Base-by-base conservation (phyloP, 2,797 vertebrate species). In the Hybognathus amarus region DNA sequence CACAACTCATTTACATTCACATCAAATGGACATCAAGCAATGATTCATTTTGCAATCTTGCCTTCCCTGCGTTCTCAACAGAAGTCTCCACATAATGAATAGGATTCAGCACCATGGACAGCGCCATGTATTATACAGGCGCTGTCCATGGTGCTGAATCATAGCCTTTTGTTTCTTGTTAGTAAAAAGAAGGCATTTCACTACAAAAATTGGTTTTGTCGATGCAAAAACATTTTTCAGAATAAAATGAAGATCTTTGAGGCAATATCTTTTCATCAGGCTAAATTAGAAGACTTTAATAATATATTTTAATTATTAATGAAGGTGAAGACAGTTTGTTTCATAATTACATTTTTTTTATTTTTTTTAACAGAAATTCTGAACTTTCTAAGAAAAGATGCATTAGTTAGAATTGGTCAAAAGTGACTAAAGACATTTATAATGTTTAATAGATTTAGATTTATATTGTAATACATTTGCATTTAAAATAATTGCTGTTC, bases 111-210 rank as follows among this genome's bases (percentile, higher is more conserved):
- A 47, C 45, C 45, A 47, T 6, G 45, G 45, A 47, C 45, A 47
- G 45, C 45, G 2, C 0, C 3, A 2, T 15, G 45, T 5, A 1
- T 47, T 4, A 17, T 1, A 0, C 1, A 10, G 52, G 61, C 38
- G 54, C 68, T 81, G 68, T 81, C 68, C 79, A 12, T 81, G 79
- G 79, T 81, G 68, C 79, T 73, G 54, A 5, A 50, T 18, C 40
- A 38, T 8, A 15, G 17, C n/a, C 2, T 40, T 20, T 42, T 66
- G 12, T 12, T 5, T 50, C 11, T 22, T 27, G 50, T 33, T 56
- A 36, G 12, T 30, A 22, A 50, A n/a, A 8, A 47, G 1, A 70
- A 45, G 12, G 33, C 50, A 54, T n/a, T 54, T 56, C 6, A 33
- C 38, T 15, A 38, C 52, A 36, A 36, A 36, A 36, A 36, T 36